These are phyloP conservation scores for Pluvialis apricaria DNA, from an alignment of 2,113 vertebrate species.

Conservation along the genomic window DNA sequence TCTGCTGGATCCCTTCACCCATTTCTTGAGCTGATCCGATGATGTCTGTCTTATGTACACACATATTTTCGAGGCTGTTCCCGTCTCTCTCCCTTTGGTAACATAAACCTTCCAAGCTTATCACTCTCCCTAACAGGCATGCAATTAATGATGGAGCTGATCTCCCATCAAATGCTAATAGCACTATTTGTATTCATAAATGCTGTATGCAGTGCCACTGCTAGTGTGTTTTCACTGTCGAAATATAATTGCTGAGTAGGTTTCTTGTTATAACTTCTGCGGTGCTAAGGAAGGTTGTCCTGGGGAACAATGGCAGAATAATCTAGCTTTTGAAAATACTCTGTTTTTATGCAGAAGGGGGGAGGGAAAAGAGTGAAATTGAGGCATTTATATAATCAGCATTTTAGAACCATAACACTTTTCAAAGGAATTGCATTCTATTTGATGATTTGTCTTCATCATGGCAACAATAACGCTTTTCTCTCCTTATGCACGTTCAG, in stretches of 20 bases:
- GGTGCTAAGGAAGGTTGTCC: constrained; percentile 6
- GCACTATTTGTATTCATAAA: not conserved
- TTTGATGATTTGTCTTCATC: not conserved
- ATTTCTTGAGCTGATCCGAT: not conserved
- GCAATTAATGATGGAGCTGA: not conserved
- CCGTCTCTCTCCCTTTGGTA: not conserved
- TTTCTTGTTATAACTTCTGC: not conserved
- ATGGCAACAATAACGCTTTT: not conserved
- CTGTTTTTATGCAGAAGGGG: constrained; percentile 22
- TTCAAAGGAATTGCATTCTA: not conserved
- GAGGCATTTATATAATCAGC: constrained; percentile 46
- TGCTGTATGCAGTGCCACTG: not conserved
- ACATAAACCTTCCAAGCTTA: not conserved
- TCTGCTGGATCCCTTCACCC: not conserved
- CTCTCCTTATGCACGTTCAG: not conserved
- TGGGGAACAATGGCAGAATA: constrained; percentile 35
- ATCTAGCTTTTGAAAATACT: constrained; percentile 24
- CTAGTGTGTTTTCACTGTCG: not conserved
- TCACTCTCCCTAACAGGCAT: not conserved
- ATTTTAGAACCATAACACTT: constrained; percentile 47
- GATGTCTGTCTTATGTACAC: not conserved
- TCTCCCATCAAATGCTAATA: not conserved
- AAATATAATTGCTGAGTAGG: not conserved
- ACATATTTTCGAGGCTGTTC: not conserved
- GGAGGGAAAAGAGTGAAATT: not conserved